Evolutionary conservation across 2,797 vertebrate species (phyloP).

Genomic region (Poecilia velifera): DNA sequence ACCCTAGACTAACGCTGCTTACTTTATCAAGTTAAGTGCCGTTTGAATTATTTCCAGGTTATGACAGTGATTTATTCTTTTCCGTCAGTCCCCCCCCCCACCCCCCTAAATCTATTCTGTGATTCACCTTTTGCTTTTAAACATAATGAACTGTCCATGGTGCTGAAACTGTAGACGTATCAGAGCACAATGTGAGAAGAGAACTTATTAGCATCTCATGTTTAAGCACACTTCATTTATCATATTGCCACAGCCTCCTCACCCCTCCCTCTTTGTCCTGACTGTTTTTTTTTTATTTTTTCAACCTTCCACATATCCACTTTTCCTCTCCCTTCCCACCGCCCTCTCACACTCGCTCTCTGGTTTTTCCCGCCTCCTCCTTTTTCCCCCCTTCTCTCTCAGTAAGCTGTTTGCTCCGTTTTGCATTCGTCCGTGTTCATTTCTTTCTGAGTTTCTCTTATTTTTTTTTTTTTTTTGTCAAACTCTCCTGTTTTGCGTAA

Average conservation of each 20-base stretch:
- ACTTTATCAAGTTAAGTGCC: conserved; percentile 1
- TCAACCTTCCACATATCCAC: conserved; percentile 16
- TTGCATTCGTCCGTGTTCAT: conserved; percentile 45
- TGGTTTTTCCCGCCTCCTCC: conserved; percentile 46
- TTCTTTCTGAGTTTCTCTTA: conserved; percentile 55
- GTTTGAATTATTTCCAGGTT: not conserved
- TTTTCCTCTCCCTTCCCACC: conserved; percentile 38
- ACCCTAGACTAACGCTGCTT: conserved; percentile 1
- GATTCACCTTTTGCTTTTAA: conserved; percentile 10
- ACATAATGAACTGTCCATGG: conserved; percentile 65
- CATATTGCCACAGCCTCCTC: conserved; percentile 13
- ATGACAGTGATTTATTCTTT: not conserved
- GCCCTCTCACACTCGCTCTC: conserved; percentile 41
- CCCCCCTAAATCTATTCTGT: not conserved
- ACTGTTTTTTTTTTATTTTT: conserved; percentile 9
- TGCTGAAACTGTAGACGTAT: conserved; percentile 58
- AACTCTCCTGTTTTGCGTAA: conserved; percentile 35
- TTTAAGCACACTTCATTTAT: conserved; percentile 37
- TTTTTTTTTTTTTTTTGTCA: conserved; percentile 33
- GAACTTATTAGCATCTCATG: conserved; percentile 17
- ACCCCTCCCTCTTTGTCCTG: conserved; percentile 20
- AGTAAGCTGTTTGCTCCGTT: conserved; percentile 46
- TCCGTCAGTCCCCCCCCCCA: not conserved
- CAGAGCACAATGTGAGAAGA: conserved; percentile 12
- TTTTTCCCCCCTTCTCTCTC: conserved; percentile 34